Evolutionary conservation across 2,888 invertebrate species (phyloP).

Genomic region (Meiosimyza decipiens): DNA sequence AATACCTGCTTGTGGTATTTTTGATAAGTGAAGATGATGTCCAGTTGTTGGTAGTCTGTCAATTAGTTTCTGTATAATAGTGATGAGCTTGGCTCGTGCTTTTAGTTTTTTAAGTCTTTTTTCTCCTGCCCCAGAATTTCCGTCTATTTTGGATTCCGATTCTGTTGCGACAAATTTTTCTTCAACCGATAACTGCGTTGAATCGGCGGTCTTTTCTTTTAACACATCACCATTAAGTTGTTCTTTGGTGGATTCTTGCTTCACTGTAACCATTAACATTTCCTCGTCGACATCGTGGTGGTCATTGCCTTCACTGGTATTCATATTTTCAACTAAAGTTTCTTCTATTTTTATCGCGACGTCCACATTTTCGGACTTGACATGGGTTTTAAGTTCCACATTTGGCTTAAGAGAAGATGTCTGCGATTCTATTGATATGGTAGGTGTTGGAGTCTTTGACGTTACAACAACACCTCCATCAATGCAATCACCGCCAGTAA

Average conservation of each 20-base stretch:
- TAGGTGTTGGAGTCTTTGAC: conserved; percentile 1
- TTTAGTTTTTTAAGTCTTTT: conserved; percentile 62
- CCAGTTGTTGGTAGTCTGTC: conserved; percentile 59
- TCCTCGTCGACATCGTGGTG: conserved; percentile 20
- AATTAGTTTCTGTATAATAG: conserved; percentile 65
- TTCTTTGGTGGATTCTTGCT: conserved; percentile 33
- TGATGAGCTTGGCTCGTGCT: conserved; percentile 63
- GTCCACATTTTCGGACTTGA: conserved; percentile 13
- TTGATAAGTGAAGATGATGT: conserved; percentile 56
- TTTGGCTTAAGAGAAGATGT: not conserved
- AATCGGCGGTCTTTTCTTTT: conserved; percentile 27
- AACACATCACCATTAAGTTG: conserved; percentile 36
- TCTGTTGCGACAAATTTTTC: not conserved
- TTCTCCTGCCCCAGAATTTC: conserved; percentile 48
- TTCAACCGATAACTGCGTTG: not conserved
- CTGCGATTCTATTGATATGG: not conserved
- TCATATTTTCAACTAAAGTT: conserved; percentile 54
- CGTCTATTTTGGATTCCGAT: conserved; percentile 29
- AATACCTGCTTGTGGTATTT: conserved; percentile 49
- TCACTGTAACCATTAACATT: conserved; percentile 42
- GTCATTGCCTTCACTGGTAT: conserved; percentile 57
- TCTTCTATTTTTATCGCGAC: not conserved
- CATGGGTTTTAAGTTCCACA: not conserved
- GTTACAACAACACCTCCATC: conserved; percentile 10
- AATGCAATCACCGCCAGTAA: conserved; percentile 27